These are phyloP conservation scores for Dermatemys mawii DNA, from an alignment of 2,113 vertebrate genomes.

Conservation along the genomic window DNA sequence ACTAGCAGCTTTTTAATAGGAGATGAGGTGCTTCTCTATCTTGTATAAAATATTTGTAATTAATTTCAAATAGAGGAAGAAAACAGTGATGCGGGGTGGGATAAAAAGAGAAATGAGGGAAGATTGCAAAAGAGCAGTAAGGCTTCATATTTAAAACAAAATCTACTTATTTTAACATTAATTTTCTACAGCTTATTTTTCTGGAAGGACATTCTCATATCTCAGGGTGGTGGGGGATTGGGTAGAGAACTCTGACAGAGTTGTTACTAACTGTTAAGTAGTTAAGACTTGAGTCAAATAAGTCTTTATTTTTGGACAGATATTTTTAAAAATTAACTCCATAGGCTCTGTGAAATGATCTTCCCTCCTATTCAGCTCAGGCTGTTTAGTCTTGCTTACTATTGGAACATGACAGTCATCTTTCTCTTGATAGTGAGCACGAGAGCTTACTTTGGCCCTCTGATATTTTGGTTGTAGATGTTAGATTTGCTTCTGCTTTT, in stretches of 20 bases:
- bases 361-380: background rate
- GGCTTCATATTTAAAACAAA: background rate
- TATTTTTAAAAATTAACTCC: background rate
- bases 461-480: background rate
- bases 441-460: background rate
- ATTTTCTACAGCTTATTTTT: background rate
- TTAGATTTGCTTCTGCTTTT: background rate
- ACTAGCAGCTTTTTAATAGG: background rate
- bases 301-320: background rate
- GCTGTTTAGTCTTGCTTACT: rapidly evolving
- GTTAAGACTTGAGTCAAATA: background rate
- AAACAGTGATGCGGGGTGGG: background rate
- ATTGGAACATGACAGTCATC: background rate
- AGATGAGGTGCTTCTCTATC: background rate
- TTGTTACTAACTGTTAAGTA: background rate
- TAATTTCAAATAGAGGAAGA: background rate
- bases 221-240: background rate
- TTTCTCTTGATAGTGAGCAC: background rate
- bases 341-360: rapidly evolving
- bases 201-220: background rate
- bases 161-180: background rate
- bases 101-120: background rate
- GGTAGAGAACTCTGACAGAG: background rate
- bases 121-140: background rate
- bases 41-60: background rate